Evolutionary conservation across 1,140 invertebrate species (phyloP).

Genomic region (Cydia strobilella): DNA sequence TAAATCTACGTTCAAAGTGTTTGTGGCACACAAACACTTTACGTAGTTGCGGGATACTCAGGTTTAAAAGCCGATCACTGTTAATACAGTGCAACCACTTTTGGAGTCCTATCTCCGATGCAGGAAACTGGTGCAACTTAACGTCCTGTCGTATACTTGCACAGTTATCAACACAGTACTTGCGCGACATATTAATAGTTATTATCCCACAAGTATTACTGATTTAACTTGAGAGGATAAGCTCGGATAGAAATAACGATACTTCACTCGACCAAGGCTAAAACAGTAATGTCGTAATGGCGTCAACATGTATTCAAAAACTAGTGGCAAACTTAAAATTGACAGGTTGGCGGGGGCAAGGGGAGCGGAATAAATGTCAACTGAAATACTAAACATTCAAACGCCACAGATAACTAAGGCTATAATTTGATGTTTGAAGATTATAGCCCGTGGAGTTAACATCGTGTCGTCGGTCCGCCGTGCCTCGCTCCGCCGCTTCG

Average conservation of each 20-base stretch:
- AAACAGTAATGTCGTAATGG: not conserved
- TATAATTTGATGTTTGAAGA: too few relatives aligned
- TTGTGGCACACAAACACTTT: constrained; percentile 30
- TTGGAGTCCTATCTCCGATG: constrained; percentile 29
- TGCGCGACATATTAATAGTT: constrained; percentile 19
- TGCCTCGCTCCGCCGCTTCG: too few relatives aligned
- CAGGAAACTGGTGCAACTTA: constrained; percentile 27
- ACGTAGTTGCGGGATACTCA: not conserved
- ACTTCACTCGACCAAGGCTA: constrained; percentile 8
- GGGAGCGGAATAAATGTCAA: not conserved
- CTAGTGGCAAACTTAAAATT: not conserved
- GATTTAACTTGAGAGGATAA: constrained; percentile 10
- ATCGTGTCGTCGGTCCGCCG: too few relatives aligned
- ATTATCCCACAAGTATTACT: not conserved
- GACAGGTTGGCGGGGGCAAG: not conserved
- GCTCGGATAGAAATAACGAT: constrained; percentile 2
- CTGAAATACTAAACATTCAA: not conserved
- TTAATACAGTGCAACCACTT: constrained; percentile 28
- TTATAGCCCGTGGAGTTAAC: too few relatives aligned
- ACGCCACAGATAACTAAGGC: too few relatives aligned
- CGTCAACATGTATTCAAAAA: not conserved
- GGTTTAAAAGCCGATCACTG: not conserved
- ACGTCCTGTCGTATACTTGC: constrained; percentile 21
- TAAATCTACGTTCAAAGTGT: constrained; percentile 21
- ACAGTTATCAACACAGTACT: constrained; percentile 27